Evolutionary conservation across 1,140 invertebrate genomes (phyloP).

Genomic region (Pemphigus obesinymphae): DNA sequence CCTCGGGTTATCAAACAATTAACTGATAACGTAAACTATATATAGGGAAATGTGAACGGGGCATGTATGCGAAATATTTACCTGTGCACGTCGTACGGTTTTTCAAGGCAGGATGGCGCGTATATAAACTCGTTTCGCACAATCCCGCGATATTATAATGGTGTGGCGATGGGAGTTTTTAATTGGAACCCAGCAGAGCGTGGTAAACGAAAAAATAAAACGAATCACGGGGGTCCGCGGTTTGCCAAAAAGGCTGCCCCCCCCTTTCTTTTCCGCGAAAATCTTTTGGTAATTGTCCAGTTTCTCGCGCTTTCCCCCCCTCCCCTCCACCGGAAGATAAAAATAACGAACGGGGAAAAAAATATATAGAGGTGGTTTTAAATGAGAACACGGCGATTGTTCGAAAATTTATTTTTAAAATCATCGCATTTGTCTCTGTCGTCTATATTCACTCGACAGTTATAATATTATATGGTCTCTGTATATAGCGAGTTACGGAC

Average conservation of each 20-base stretch:
- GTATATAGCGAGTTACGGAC: too few species aligned
- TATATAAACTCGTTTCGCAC: background rate
- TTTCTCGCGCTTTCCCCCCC: background rate
- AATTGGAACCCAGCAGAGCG: background rate
- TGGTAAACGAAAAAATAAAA: background rate
- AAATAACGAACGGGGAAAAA: slow-evolving; percentile 11
- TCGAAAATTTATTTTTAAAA: slow-evolving; percentile 23
- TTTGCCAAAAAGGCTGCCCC: slow-evolving; percentile 6
- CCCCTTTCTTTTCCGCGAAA: background rate
- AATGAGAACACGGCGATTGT: slow-evolving; percentile 24
- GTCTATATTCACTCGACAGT: background rate
- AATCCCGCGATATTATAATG: background rate
- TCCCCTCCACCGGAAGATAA: background rate
- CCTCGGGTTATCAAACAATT: too few species aligned
- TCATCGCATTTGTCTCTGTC: slow-evolving; percentile 14
- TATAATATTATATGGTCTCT: background rate
- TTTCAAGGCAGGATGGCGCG: background rate
- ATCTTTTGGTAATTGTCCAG: slow-evolving; percentile 29
- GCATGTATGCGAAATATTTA: too few species aligned
- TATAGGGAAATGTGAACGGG: too few species aligned
- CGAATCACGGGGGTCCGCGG: background rate
- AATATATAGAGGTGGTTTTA: background rate
- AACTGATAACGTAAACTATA: too few species aligned
- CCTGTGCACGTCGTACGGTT: too few species aligned
- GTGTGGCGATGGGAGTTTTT: background rate